Conservation (phyloP, 1,140 invertebrate species). For the Monomorium pharaonis region DNA sequence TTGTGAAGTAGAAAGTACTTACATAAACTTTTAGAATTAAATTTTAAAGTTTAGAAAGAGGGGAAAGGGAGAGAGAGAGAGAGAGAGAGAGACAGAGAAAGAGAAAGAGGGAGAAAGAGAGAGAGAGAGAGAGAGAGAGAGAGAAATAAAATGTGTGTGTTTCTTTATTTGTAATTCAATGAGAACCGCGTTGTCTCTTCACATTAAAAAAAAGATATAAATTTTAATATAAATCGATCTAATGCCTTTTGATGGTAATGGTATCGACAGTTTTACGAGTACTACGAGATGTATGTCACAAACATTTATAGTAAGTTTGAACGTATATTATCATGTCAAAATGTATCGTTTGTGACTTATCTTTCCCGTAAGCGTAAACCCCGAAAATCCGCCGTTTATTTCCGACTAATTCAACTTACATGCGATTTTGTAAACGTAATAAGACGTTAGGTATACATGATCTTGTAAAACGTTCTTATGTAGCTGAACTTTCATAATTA, state of each 20-base stretch:
- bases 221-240: neutral
- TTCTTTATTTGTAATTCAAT: neutral
- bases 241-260: neutral
- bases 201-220: neutral
- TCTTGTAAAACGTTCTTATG: neutral
- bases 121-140: neutral
- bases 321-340: neutral
- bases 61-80: no score
- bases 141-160: neutral
- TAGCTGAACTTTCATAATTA: neutral
- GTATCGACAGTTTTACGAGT: neutral
- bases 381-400: neutral
- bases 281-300: constrained; percentile 3
- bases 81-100: no score
- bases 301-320: constrained; percentile 6
- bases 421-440: neutral
- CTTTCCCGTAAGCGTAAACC: neutral
- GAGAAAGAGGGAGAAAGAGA: neutral
- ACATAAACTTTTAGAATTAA: no score
- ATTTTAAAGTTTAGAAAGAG: no score
- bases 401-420: neutral
- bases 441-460: neutral
- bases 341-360: constrained; percentile 5
- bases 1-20: no score
- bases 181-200: neutral